phyloP scores from a whole-genome alignment of 2,113 vertebrate species.

The Recurvirostra avosetta region DNA sequence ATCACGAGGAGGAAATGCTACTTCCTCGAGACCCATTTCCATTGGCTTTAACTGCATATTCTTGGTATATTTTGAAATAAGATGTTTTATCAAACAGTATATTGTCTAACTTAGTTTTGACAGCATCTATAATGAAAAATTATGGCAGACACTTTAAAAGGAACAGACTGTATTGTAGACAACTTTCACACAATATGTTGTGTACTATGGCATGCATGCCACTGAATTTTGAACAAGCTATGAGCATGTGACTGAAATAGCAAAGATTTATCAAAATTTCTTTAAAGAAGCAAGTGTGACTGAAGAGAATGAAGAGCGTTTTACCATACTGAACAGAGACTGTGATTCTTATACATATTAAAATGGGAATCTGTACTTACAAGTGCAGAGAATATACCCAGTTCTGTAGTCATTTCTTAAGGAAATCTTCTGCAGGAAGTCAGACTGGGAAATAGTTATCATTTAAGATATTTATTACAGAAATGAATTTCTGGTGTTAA shows the following conservation, averaged over 20 bases:
- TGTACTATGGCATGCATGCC: not conserved
- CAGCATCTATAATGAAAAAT: not conserved
- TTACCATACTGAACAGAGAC: not conserved
- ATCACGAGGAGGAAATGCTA: not conserved
- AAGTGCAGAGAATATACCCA: not conserved
- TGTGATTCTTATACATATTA: not conserved
- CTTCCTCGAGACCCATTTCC: constrained; percentile 8
- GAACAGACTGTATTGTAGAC: not conserved
- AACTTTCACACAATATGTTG: constrained; percentile 4
- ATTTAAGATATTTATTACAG: not conserved
- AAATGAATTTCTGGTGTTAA: not conserved
- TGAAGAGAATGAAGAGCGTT: not conserved
- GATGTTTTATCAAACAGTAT: not conserved
- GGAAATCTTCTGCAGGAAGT: not conserved
- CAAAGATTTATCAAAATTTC: not conserved
- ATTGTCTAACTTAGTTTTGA: constrained; percentile 23
- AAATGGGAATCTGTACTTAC: not conserved
- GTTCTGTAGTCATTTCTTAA: not conserved
- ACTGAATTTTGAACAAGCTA: not conserved
- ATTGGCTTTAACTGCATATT: not conserved
- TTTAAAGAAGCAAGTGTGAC: not conserved
- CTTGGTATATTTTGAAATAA: constrained; percentile 3
- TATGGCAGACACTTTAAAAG: not conserved
- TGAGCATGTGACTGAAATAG: not conserved
- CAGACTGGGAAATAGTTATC: not conserved